Evolutionary conservation across 2,888 invertebrate genomes (phyloP).

Genomic region (Steinernema carpocapsae): DNA sequence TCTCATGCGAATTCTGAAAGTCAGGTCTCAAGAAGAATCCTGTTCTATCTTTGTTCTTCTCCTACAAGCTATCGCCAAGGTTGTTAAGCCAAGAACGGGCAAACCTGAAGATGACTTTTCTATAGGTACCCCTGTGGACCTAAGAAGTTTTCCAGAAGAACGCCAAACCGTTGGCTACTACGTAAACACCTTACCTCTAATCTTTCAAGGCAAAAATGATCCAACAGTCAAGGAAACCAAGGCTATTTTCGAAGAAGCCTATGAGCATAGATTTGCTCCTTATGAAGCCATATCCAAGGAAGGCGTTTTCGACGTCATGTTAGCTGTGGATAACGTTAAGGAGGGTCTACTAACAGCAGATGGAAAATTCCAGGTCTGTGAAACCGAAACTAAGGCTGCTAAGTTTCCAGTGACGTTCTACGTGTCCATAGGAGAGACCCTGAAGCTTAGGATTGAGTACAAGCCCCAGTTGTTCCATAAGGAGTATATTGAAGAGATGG

Average conservation of each 20-base stretch:
- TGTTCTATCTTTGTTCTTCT: not conserved
- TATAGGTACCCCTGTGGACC: not conserved
- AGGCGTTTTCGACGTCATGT: constrained; percentile 48
- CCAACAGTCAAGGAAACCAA: not conserved
- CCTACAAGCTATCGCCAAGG: not conserved
- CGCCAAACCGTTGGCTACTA: constrained; percentile 9
- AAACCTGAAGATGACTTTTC: not conserved
- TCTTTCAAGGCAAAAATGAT: not conserved
- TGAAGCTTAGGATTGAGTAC: constrained; percentile 39
- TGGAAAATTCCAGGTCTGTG: constrained; percentile 34
- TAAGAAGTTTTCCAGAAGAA: not conserved
- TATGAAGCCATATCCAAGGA: constrained; percentile 26
- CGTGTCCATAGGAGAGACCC: constrained; percentile 24
- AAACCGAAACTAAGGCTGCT: constrained; percentile 14
- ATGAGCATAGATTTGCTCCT: not conserved
- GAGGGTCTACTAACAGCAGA: not conserved
- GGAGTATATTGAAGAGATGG: constrained; percentile 39
- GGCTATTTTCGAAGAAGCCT: not conserved
- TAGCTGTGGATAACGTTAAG: constrained; percentile 41
- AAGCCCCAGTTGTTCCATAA: constrained; percentile 34
- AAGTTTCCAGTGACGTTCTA: constrained; percentile 46
- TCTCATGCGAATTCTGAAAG: not conserved
- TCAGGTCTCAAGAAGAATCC: not conserved
- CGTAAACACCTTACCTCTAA: not conserved
- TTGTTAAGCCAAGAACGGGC: not conserved